Base-by-base conservation (phyloP, 2,888 invertebrate species). In the Physocephala rufipes region DNA sequence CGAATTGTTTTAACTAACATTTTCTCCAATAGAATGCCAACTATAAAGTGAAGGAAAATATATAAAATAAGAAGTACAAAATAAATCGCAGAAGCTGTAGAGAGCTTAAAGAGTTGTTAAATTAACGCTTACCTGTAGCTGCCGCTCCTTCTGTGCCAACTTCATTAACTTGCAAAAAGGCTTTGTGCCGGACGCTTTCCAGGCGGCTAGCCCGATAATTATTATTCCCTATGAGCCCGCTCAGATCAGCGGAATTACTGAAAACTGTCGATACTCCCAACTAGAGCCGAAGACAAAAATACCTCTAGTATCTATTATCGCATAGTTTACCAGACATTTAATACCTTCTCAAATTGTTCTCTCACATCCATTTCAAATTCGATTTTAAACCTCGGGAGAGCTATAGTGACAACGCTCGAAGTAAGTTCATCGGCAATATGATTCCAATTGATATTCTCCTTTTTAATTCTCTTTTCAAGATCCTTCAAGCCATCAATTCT, bases 121-220 rank as follows among this genome's bases (percentile, higher is more conserved):
- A n/a, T 51, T 15, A 15, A 15, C 13, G 51, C 79, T 80, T 76
- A 85, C 85, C 77, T 43, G 94, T 94, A 21, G 93, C 94, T 0
- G 95, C 95, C 13, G 95, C 94, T 0, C 95, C 95, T 82, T 95
- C 95, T 0, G 93, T 92, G 0, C 96, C 96, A 80, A 95, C 93
- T 82, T 96, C 96, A 82, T 95, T 93, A 0, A 95, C 93, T 82
- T 93, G 92, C 76, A 96, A 91, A 81, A 92, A 94, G 0, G 95
- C 94, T 81, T 95, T 95, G 82, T 96, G 96, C 7, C 93, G 85
- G 0, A 95, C 91, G 71, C 81, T n/a, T n/a, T n/a, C n/a, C n/a
- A n/a, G n/a, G n/a, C n/a, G n/a, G n/a, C n/a, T n/a, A 0, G 80
- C 79, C 69, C 87, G n/a, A n/a, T n/a, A n/a, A n/a, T n/a, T 87